phyloP scores from a whole-genome alignment of 2,797 vertebrate genomes.

The Enteromius treurensis region DNA sequence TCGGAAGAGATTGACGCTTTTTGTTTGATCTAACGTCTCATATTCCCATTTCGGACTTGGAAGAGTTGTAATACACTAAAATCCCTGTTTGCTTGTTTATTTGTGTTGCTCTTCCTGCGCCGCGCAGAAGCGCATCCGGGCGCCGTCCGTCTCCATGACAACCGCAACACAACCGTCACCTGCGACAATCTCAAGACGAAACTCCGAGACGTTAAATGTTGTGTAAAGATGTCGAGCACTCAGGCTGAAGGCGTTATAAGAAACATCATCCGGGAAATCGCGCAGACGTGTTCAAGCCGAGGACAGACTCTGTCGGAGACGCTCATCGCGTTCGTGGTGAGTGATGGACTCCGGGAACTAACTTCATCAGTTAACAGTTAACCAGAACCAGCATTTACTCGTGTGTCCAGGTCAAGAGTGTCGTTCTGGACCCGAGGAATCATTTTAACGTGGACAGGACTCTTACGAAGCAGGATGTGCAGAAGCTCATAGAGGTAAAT shows the following conservation, averaged over 20 bases:
- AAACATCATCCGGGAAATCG: constrained; percentile 80
- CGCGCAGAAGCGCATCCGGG: not conserved
- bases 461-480: constrained; percentile 80
- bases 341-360: constrained; percentile 53
- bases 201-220: no score
- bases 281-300: constrained; percentile 72
- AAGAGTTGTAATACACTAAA: not conserved
- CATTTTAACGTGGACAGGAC: constrained; percentile 80
- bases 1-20: no score
- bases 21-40: no score
- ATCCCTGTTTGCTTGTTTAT: no score
- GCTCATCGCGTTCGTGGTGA: constrained; percentile 88
- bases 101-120: not conserved
- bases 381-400: no score
- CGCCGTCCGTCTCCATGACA: constrained; percentile 11
- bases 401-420: constrained; percentile 85
- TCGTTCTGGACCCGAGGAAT: constrained; percentile 86
- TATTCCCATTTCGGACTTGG: no score
- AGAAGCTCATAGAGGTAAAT: constrained; percentile 81
- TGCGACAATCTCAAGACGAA: not conserved
- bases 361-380: no score
- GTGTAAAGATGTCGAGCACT: constrained; percentile 75
- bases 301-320: constrained; percentile 80
- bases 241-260: constrained; percentile 78
- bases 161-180: no score